Conservation (phyloP, 2,888 invertebrate genomes). For the Scelioninae gen. 2 region DNA sequence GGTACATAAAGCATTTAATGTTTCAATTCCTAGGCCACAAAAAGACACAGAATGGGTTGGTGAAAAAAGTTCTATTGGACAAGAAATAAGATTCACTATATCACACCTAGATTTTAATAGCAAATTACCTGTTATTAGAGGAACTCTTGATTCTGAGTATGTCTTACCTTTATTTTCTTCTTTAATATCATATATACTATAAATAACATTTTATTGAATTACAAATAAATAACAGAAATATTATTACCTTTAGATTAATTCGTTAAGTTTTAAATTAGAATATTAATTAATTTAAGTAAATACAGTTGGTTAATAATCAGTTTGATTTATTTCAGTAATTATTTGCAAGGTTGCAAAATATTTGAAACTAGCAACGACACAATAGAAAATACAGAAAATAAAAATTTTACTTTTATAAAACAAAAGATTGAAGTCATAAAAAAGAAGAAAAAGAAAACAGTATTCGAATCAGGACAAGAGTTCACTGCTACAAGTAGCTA, state of each 20-base stretch:
- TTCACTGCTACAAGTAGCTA: no score
- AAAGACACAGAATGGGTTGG: slow-evolving; percentile 79
- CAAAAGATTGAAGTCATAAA: no score
- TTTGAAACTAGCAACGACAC: not conserved
- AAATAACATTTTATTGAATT: slow-evolving; percentile 2
- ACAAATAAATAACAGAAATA: no score
- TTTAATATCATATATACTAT: no score
- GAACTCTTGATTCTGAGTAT: slow-evolving; percentile 78
- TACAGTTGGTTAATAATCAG: no score
- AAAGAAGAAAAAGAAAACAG: not conserved
- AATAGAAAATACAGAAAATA: not conserved
- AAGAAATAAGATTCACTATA: slow-evolving; percentile 80
- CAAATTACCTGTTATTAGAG: slow-evolving; percentile 81
- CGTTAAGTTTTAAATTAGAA: no score
- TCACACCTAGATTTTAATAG: slow-evolving; percentile 78
- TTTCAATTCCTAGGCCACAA: slow-evolving; percentile 80
- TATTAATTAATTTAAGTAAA: no score
- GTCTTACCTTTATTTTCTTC: slow-evolving; percentile 15
- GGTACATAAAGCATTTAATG: slow-evolving; percentile 83
- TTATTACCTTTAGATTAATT: no score
- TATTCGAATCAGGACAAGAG: not conserved
- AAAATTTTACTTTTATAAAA: not conserved
- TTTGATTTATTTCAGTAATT: not conserved
- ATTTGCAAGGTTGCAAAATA: not conserved
- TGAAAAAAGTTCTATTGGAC: slow-evolving; percentile 77